A percentile compares a stretch with the other conserved stretches of the same genome.
Conservation (phyloP, 2,888 invertebrate species). For the Dynastes maya region DNA sequence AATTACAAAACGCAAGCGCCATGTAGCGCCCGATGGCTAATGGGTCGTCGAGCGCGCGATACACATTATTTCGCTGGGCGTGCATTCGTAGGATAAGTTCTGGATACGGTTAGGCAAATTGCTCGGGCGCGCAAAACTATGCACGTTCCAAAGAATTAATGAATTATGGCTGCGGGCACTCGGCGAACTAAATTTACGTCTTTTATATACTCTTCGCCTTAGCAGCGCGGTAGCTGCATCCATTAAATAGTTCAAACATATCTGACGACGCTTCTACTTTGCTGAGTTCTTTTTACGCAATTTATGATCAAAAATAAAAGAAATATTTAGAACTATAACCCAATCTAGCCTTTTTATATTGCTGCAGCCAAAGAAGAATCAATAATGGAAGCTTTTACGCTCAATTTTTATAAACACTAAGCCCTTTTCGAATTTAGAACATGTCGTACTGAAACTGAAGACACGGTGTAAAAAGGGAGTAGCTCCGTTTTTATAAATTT, state of each 20-base stretch:
- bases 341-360: too few relatives aligned
- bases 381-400: too few relatives aligned
- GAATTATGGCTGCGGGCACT: background rate
- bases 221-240: background rate
- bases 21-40: background rate
- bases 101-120: background rate
- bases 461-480: too few relatives aligned
- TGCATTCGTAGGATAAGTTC: background rate
- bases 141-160: conserved; percentile 8
- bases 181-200: background rate
- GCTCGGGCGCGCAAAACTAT: background rate
- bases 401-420: too few relatives aligned
- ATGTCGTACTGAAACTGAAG: too few relatives aligned
- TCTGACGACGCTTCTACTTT: background rate
- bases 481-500: too few relatives aligned
- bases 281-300: background rate
- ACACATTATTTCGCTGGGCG: conserved; percentile 6
- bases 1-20: background rate
- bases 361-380: too few relatives aligned
- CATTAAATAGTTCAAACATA: background rate
- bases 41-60: background rate
- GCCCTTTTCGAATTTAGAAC: too few relatives aligned
- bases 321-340: too few relatives aligned
- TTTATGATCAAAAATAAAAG: too few relatives aligned
- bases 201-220: background rate